Evolutionary conservation across 1,140 invertebrate genomes (phyloP).

Genomic region (Bradysia coprophila): DNA sequence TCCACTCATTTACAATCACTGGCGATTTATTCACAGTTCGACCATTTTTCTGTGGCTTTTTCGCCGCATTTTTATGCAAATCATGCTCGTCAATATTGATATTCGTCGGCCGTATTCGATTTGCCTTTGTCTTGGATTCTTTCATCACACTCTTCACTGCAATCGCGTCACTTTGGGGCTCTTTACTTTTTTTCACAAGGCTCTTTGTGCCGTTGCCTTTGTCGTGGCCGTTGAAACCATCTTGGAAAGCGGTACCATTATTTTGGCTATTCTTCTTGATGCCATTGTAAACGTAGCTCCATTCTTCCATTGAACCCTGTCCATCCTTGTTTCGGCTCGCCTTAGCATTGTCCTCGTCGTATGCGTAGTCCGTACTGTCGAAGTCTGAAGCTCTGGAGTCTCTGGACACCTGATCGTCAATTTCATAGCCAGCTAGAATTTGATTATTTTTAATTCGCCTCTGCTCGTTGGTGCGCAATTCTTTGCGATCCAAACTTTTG

Average conservation of each 20-base stretch:
- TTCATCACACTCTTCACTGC: too few relatives aligned
- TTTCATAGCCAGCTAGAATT: background rate
- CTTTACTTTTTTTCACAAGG: constrained; percentile 1
- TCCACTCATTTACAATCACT: too few relatives aligned
- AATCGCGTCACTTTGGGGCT: constrained; percentile 2
- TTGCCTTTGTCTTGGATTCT: constrained; percentile 1
- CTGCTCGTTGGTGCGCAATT: too few relatives aligned
- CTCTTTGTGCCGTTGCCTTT: background rate
- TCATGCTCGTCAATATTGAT: constrained; percentile 9
- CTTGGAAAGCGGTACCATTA: constrained; percentile 1
- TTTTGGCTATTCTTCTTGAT: constrained; percentile 8
- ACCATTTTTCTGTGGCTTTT: too few relatives aligned
- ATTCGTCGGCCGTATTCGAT: background rate
- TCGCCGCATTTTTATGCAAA: too few relatives aligned
- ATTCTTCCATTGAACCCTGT: constrained; percentile 43
- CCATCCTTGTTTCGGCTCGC: constrained; percentile 29
- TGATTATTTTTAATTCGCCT: background rate
- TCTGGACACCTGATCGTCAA: background rate
- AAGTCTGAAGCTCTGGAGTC: background rate
- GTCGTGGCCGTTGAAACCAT: background rate
- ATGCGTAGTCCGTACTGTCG: background rate
- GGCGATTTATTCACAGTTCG: too few relatives aligned
- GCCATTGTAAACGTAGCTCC: constrained; percentile 54
- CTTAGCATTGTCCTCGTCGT: constrained; percentile 3
- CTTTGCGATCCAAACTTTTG: too few relatives aligned